A percentile compares a stretch with the other conserved stretches of the same genome.
These are phyloP conservation scores for Drosophila lacteicornis DNA, from an alignment of 1,140 invertebrate species.

Conservation along the genomic window DNA sequence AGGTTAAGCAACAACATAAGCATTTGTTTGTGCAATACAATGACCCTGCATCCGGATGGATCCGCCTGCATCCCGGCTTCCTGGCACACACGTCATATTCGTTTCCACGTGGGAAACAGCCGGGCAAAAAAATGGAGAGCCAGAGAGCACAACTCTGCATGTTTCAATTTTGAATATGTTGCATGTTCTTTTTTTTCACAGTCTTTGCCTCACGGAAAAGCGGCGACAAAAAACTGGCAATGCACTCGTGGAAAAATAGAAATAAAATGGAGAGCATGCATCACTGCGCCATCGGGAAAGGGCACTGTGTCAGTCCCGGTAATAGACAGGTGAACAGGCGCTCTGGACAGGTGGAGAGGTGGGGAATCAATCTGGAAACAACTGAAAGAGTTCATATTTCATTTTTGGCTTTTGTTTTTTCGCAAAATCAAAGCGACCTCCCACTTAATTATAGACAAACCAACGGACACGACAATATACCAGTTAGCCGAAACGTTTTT, in stretches of 20 bases:
- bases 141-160: conserved; percentile 45
- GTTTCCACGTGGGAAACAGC: conserved; percentile 7
- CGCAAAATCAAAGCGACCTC: conserved; percentile 10
- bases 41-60: conserved; percentile 22
- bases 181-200: conserved; percentile 19
- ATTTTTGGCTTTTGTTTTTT: not conserved
- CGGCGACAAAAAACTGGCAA: conserved; percentile 26
- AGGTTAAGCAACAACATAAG: conserved; percentile 68
- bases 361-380: conserved; percentile 24
- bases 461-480: conserved; percentile 1
- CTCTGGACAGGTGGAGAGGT: not conserved
- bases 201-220: conserved; percentile 1
- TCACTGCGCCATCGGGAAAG: conserved; percentile 12
- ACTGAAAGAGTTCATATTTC: conserved; percentile 39
- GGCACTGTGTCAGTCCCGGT: conserved; percentile 10
- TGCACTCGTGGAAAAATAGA: conserved; percentile 31
- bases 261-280: conserved; percentile 22
- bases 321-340: conserved; percentile 36
- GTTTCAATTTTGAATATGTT: conserved; percentile 73
- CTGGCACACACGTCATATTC: conserved; percentile 29
- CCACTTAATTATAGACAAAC: conserved; percentile 26
- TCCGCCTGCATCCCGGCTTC: not conserved
- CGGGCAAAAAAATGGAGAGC: conserved; percentile 28
- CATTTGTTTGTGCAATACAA: conserved; percentile 73
- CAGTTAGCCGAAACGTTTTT: not conserved